Base-by-base conservation (phyloP, 2,888 invertebrate genomes). In the Eupeodes latifasciatus region DNA sequence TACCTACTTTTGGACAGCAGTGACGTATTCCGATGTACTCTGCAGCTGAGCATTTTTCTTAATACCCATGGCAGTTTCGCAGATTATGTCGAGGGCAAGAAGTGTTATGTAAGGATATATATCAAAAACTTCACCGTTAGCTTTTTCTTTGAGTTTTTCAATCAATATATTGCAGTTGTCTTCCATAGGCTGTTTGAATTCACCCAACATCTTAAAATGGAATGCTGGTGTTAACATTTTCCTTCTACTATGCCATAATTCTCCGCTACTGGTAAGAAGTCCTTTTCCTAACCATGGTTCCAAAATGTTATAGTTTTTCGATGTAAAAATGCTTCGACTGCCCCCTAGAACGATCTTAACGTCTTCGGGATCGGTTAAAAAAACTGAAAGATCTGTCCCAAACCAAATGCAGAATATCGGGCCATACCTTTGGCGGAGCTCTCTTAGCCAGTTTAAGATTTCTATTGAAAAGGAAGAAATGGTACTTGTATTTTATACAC, bases 1-100 rank as follows among this genome's bases (percentile, higher is more conserved):
- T 0, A 85, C 94, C 95, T 94, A 96, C 96, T 94, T 94, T 92
- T 96, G 95, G 19, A 97, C 96, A 7, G 96, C 95, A 90, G 94
- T 94, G 0, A 97, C 96, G 92, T 97, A 97, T 90, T 95, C 95
- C 0, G 96, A 96, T 74, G 96, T 94, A 40, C 94, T 94, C 90
- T 96, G 93, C 72, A 94, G 93, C 92, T 97, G 97, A 0, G 97
- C 96, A 91, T 96, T 94, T 6, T 97, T 94, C 79, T 95, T 95
- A 47, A 96, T 95, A 2, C 97, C 98, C 98, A 98, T 98, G 7
- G 98, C 96, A 14, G 97, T 96, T 94, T 98, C 93, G 69, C 92
- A 92, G 44, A 93, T 93, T 59, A 92, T 91, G 75, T 93, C 93
- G 89, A 93, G 88, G 2, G 93, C 92, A 76, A 92, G 92, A 1